These are phyloP conservation scores for Microplitis mediator DNA, from an alignment of 1,140 invertebrate species.

Conservation along the genomic window DNA sequence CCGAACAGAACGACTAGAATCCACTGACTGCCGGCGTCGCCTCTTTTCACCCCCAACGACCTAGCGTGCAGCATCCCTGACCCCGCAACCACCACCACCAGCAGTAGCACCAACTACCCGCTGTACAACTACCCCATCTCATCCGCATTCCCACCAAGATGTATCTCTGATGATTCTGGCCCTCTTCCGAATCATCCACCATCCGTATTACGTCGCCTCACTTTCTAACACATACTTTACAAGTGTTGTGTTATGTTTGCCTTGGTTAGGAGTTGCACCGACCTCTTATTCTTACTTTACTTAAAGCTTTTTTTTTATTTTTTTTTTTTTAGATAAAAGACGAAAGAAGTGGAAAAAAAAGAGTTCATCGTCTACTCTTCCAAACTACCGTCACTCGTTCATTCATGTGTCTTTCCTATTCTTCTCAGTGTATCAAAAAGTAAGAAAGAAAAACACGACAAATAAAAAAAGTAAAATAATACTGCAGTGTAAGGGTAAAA, in stretches of 20 bases:
- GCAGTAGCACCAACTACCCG: conserved; percentile 1
- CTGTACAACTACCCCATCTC: conserved; percentile 11
- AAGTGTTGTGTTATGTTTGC: not conserved
- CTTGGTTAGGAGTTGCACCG: not conserved
- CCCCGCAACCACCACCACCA: conserved; percentile 36
- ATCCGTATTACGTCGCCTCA: conserved; percentile 35
- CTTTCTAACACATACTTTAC: not conserved
- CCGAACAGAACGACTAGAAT: conserved; percentile 52
- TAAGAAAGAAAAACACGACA: no score
- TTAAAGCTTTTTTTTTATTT: no score
- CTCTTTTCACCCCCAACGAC: conserved; percentile 52
- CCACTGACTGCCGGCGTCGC: conserved; percentile 54
- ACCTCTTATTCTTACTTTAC: not conserved
- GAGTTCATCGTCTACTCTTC: no score
- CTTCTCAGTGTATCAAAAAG: no score
- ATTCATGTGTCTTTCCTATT: no score
- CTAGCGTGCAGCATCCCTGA: conserved; percentile 44
- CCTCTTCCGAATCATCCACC: conserved; percentile 31
- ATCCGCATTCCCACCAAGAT: conserved; percentile 8
- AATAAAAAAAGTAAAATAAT: no score
- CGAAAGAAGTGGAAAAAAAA: no score
- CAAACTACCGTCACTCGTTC: no score
- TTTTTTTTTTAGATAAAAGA: no score
- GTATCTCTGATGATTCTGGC: not conserved
- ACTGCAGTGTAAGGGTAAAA: no score